Base-by-base conservation (phyloP, 2,888 invertebrate genomes). In the Leptothorax acervorum region DNA sequence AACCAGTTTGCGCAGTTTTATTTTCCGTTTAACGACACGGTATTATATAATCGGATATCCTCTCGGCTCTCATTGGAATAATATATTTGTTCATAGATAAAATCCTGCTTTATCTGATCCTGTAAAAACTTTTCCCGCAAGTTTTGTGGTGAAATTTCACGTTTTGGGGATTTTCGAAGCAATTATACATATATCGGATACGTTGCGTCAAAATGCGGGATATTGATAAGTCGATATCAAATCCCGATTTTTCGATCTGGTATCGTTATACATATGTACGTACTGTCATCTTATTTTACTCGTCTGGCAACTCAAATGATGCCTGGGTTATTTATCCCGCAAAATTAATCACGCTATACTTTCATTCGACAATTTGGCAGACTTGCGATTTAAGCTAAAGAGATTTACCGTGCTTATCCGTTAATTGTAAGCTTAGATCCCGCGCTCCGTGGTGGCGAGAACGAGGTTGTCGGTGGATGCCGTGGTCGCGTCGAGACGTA, bases 361-460 rank as follows among this genome's bases (percentile, higher is more conserved):
- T 81, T 81, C 60, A 71, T 70, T 79, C 48, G 12, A 42, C 18
- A 60, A 57, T 71, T 48, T 45, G 60, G 48, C 39, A 39, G 48
- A 71, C 35, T 71, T 62, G 71, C 28, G 28, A 62, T 2, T 78
- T 78, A 74, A 48, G 12, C 55, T 78, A 51, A 23, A 23, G 48
- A 60, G 18, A 11, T 68, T 60, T 51, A 81, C 55, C 55, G 45
- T 42, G 55, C 66, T 66, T 60, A 9, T 35, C 23, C 39, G n/a
- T 79, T 42, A 23, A 23, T 23, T 23, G 23, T 23, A 35, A 68
- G 11, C 12, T 60, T 62, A 70, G 48, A 48, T 35, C 8, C 23
- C 68, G 39, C 3, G 18, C 12, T 48, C 15, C 15, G 57, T 66
- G 55, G 0, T 35, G 23, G 23, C 5, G 15, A 48, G 3, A 15